A percentile compares a stretch with the other conserved stretches of the same genome.
These are phyloP conservation scores for Macrotrachela quadricornifera DNA, from an alignment of 1,140 invertebrate genomes.

Conservation along the genomic window DNA sequence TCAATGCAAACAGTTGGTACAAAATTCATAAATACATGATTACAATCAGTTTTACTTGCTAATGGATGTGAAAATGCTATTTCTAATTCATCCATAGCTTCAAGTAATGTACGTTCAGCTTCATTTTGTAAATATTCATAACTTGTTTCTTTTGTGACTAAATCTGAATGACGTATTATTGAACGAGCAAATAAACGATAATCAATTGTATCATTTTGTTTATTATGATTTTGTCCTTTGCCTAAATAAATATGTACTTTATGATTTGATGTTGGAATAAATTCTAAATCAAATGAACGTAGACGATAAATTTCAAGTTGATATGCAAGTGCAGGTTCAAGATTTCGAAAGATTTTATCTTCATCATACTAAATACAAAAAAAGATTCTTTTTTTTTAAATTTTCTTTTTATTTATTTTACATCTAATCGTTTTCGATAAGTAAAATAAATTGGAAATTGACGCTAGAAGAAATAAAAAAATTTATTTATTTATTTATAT, in stretches of 20 bases:
- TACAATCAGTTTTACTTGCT: slow-evolving; percentile 68
- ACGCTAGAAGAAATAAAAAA: slow-evolving; percentile 8
- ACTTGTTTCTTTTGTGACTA: slow-evolving; percentile 90
- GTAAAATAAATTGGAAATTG: slow-evolving; percentile 57
- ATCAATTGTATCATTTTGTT: slow-evolving; percentile 44
- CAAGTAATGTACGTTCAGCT: slow-evolving; percentile 76
- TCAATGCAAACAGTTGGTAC: slow-evolving; percentile 47
- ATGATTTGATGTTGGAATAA: slow-evolving; percentile 75
- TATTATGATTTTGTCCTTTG: slow-evolving; percentile 51
- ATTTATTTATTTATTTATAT: no score
- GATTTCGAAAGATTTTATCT: slow-evolving; percentile 78
- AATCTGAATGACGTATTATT: slow-evolving; percentile 84
- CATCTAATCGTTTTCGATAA: slow-evolving; percentile 52
- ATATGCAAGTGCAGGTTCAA: slow-evolving; percentile 89
- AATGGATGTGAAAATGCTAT: slow-evolving; percentile 82
- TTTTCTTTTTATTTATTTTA: no score
- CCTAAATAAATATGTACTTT: slow-evolving; percentile 95
- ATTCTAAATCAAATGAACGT: slow-evolving; percentile 73
- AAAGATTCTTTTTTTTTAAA: no score
- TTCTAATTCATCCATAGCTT: slow-evolving; percentile 88
- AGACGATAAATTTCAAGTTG: slow-evolving; percentile 85
- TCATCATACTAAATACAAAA: slow-evolving; percentile 45
- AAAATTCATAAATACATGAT: slow-evolving; percentile 97
- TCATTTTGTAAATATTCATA: slow-evolving; percentile 96
- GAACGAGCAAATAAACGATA: slow-evolving; percentile 89